Conservation (phyloP, 1,140 invertebrate genomes). For the Trichonephila inaurata region DNA sequence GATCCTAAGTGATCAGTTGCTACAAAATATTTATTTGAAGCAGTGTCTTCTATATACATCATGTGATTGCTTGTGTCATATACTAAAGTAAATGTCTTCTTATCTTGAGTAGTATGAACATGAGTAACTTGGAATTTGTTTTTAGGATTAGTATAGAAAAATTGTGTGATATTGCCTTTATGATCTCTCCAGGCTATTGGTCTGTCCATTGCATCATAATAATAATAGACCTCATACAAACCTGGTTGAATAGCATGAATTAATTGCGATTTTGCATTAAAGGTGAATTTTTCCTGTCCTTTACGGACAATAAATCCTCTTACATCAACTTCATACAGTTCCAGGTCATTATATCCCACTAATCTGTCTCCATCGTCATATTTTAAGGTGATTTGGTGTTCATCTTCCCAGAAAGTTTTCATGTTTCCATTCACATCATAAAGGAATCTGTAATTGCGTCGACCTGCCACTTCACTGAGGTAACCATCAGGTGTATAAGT, state of each 20-base stretch:
- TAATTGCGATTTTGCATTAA: conserved; percentile 94
- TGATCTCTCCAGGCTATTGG: conserved; percentile 93
- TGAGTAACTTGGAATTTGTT: conserved; percentile 89
- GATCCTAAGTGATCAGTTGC: conserved; percentile 97
- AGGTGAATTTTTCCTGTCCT: conserved; percentile 95
- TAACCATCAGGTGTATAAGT: conserved; percentile 80
- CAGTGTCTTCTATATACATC: conserved; percentile 92
- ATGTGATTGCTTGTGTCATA: conserved; percentile 95
- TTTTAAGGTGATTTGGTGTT: conserved; percentile 88
- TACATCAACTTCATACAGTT: conserved; percentile 89
- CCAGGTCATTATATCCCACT: conserved; percentile 77
- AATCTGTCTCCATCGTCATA: conserved; percentile 89
- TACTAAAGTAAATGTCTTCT: conserved; percentile 90
- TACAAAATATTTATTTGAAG: conserved; percentile 92
- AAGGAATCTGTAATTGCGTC: conserved; percentile 92
- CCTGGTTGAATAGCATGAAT: conserved; percentile 86
- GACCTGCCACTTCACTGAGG: conserved; percentile 84
- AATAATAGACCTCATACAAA: conserved; percentile 94
- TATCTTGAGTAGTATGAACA: conserved; percentile 94
- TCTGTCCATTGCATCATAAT: conserved; percentile 94
- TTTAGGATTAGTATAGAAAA: conserved; percentile 96
- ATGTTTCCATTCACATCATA: conserved; percentile 98
- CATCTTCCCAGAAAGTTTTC: conserved; percentile 77
- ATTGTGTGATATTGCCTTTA: conserved; percentile 96
- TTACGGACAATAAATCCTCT: conserved; percentile 94